Evolutionary conservation across 2,113 vertebrate species (phyloP), one percentile per base, ranked within the genome.

Genomic region (Melanostigma gelatinosum): DNA sequence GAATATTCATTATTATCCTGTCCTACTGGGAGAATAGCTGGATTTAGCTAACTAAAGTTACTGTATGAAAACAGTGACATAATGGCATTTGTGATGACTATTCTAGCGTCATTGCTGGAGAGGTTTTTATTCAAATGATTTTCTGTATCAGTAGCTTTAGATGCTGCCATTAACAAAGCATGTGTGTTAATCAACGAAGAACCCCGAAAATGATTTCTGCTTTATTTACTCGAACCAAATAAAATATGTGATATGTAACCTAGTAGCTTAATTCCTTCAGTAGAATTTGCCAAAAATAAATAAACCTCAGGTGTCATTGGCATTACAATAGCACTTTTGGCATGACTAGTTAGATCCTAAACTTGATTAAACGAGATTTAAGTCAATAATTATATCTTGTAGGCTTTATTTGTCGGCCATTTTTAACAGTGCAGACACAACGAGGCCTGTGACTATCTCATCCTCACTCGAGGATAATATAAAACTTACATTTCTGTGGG

Each of bases 1-100:
- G 67, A 83, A 87, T 88, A 83, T 74, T 70, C 71, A 87, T 79
- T 36, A 58, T 20, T 32, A 46, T 64, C 46, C 58, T 29, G 6
- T 58, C 82, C 58, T 22, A 46, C 46, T 74, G 77, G 34, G 74
- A 75, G 18, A 77, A 73, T 16, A 66, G 55, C 57, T 57, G 24
- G 54, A 80, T 77, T 74, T 67, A 55, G 65, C 42, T 20, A 50
- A 62, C 52, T 75, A 48, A 58, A 73, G 67, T 75, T 46, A 84
- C 60, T 67, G 3, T 52, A 75, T 4, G 2, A 77, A 75, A 86
- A 74, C 55, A 74, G 32, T 74, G 75, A 70, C 20, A 65, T 69
- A 70, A 76, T 77, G 16, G 66, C 40, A 54, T 64, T 3, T 63
- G 11, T 50, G 46, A 60, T 36, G 68, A 50, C 7, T 50, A 10